Conservation (phyloP, 1,140 invertebrate species). For the Steinernema feltiae region DNA sequence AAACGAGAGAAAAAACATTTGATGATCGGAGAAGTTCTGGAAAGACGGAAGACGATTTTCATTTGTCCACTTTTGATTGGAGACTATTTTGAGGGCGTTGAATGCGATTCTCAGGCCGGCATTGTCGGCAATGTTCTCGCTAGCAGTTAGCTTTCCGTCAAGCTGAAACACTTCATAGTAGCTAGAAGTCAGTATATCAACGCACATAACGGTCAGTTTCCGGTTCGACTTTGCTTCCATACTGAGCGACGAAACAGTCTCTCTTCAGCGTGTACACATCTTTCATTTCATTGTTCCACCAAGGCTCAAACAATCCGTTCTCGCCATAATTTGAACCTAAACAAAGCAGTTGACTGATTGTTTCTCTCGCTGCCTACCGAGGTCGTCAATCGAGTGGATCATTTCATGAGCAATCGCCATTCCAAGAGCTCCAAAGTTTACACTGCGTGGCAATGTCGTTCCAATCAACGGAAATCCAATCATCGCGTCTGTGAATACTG, state of each 20-base stretch:
- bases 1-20: slow-evolving; percentile 38
- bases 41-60: slow-evolving; percentile 23
- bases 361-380: slow-evolving; percentile 3
- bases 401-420: slow-evolving; percentile 44
- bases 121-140: slow-evolving; percentile 70
- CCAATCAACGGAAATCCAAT: slow-evolving; percentile 63
- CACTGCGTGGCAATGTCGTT: slow-evolving; percentile 60
- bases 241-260: slow-evolving; percentile 37
- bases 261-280: slow-evolving; percentile 28
- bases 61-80: not conserved
- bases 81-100: not conserved
- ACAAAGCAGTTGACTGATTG: not conserved
- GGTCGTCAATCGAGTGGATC: slow-evolving; percentile 36
- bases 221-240: slow-evolving; percentile 36
- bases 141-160: slow-evolving; percentile 67
- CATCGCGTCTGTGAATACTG: slow-evolving; percentile 63
- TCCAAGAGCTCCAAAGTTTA: slow-evolving; percentile 42
- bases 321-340: slow-evolving; percentile 37
- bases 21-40: slow-evolving; percentile 20
- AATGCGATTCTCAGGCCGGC: slow-evolving; percentile 77
- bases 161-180: slow-evolving; percentile 55
- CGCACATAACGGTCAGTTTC: slow-evolving; percentile 30
- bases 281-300: not conserved
- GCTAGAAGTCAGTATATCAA: not conserved
- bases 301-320: slow-evolving; percentile 16